Conservation (phyloP, 2,113 vertebrate genomes). For the Equus przewalskii region DNA sequence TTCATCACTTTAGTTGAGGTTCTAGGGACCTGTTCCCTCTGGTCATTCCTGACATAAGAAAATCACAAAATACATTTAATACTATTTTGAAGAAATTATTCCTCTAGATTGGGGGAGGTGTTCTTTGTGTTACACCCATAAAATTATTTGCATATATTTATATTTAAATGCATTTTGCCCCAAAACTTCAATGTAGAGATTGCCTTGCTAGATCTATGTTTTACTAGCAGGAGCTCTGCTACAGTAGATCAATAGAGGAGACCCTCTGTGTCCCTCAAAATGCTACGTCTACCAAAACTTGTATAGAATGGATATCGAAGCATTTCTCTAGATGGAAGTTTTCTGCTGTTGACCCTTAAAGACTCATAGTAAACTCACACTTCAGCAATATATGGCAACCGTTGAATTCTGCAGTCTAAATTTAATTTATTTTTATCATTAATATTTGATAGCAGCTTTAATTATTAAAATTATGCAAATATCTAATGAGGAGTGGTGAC, state of each 20-base stretch:
- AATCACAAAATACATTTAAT: background rate
- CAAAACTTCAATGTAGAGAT: background rate
- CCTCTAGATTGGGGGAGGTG: background rate
- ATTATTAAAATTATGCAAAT: conserved; percentile 82
- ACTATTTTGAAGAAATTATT: background rate
- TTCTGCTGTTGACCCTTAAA: conserved; percentile 19
- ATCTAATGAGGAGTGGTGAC: conserved; percentile 51
- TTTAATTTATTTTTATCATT: conserved; percentile 83
- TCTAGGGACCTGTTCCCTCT: background rate
- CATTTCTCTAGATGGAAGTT: background rate
- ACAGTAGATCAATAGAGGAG: accelerated
- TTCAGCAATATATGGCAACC: conserved; percentile 67
- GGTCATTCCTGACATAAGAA: background rate
- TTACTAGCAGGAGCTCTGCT: background rate
- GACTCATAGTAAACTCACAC: conserved; percentile 57
- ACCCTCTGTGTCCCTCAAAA: background rate
- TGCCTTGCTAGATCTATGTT: background rate
- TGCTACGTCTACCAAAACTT: background rate
- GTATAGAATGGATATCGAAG: background rate
- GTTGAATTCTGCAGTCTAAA: conserved; percentile 76
- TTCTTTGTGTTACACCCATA: background rate
- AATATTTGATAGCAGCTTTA: conserved; percentile 83
- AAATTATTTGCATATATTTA: background rate
- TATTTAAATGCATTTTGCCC: background rate
- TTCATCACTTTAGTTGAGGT: background rate